These are phyloP conservation scores for Phrynocephalus versicolor DNA, from an alignment of 2,113 vertebrate species.

Conservation along the genomic window DNA sequence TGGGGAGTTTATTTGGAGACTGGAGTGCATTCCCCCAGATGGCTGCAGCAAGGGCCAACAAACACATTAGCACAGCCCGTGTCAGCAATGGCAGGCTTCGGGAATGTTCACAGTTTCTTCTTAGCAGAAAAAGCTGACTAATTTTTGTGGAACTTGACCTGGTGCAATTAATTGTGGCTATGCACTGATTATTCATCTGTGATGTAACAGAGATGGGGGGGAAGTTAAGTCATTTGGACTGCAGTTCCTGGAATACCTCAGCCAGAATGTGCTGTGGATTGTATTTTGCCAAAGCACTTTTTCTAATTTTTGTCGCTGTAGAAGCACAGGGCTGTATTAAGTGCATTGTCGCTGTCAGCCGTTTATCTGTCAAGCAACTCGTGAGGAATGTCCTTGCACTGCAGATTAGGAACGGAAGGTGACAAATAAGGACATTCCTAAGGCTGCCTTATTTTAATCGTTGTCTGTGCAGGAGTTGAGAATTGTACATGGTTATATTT, in stretches of 20 bases:
- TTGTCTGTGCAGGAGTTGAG: neutral
- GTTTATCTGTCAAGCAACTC: neutral
- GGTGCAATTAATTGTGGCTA: neutral
- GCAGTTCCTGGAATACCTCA: too few species aligned
- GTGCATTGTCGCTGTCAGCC: too few species aligned
- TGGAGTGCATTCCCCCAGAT: conserved; percentile 43
- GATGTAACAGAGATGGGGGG: too few species aligned
- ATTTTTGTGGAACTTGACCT: conserved; percentile 20
- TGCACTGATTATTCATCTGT: neutral
- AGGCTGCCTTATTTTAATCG: neutral
- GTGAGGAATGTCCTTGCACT: neutral
- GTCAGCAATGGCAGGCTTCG: conserved; percentile 2
- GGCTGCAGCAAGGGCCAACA: conserved; percentile 40
- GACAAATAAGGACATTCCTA: neutral
- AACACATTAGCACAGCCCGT: conserved; percentile 32
- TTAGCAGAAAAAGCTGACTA: conserved; percentile 33
- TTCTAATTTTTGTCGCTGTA: too few species aligned
- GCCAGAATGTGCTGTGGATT: too few species aligned
- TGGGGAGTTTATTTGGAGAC: conserved; percentile 53
- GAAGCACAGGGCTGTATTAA: neutral
- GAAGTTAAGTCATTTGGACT: too few species aligned
- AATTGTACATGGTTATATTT: too few species aligned
- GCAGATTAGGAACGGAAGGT: neutral
- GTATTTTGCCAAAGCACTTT: too few species aligned
- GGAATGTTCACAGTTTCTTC: conserved; percentile 38